Conservation (phyloP, 1,140 invertebrate species). For the Apolygus lucorum region DNA sequence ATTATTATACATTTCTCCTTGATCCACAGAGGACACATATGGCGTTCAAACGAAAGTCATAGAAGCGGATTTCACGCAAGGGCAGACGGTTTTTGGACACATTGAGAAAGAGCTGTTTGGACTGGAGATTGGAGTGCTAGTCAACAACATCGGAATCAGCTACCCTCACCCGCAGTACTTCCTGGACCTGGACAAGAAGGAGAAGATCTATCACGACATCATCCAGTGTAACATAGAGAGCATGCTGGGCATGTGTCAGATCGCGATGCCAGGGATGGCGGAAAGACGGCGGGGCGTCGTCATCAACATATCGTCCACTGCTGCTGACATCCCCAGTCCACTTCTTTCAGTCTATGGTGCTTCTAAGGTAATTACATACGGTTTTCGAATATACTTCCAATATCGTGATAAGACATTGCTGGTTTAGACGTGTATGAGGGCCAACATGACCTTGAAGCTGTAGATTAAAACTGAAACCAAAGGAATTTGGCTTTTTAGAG, state of each 20-base stretch:
- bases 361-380: conserved; percentile 74
- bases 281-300: conserved; percentile 74
- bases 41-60: conserved; percentile 73
- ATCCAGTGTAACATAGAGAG: conserved; percentile 52
- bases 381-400: background rate
- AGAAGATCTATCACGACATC: conserved; percentile 40
- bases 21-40: conserved; percentile 52
- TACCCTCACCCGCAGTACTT: conserved; percentile 83
- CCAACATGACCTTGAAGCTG: background rate
- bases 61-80: conserved; percentile 73
- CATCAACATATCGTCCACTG: conserved; percentile 84
- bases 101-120: conserved; percentile 64
- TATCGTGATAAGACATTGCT: too few relatives aligned
- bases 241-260: conserved; percentile 52
- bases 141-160: conserved; percentile 93
- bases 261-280: conserved; percentile 84
- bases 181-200: conserved; percentile 44
- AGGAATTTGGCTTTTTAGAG: too few relatives aligned
- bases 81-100: conserved; percentile 58
- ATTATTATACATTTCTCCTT: background rate
- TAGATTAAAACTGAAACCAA: too few relatives aligned
- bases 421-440: too few relatives aligned
- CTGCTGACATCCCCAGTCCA: conserved; percentile 69
- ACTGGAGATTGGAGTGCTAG: conserved; percentile 80
- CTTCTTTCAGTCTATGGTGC: conserved; percentile 81